Evolutionary conservation across 2,113 vertebrate genomes (phyloP).

Genomic region (Charadrius vociferus): DNA sequence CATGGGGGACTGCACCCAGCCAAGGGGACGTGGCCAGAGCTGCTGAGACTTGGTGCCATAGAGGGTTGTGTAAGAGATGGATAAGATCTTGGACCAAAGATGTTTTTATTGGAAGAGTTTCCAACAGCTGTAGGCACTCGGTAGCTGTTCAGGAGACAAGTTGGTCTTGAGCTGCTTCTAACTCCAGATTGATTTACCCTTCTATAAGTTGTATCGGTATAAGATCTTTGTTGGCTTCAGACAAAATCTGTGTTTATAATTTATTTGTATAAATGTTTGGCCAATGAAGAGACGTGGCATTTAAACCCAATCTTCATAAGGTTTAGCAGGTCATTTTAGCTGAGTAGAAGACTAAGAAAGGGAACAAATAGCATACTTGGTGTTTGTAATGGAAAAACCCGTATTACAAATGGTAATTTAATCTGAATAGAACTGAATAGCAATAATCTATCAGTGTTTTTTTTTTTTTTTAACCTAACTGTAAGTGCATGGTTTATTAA

Average conservation of each 20-base stretch:
- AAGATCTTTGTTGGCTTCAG: neutral
- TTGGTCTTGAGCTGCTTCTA: neutral
- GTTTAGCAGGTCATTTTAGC: constrained; percentile 14
- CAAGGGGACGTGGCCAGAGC: neutral
- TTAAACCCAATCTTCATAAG: constrained; percentile 9
- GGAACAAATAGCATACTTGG: neutral
- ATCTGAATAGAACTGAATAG: neutral
- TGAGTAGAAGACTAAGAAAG: constrained; percentile 7
- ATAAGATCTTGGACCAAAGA: neutral
- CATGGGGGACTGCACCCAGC: neutral
- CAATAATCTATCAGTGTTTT: neutral
- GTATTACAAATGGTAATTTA: neutral
- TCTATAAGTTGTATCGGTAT: neutral
- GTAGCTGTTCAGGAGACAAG: neutral
- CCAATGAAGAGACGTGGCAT: neutral
- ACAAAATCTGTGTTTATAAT: neutral
- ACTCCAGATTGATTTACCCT: neutral
- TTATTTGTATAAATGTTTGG: constrained; percentile 25
- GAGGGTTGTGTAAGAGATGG: no score
- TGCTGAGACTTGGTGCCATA: neutral
- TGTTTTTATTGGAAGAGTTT: neutral
- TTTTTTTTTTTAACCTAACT: neutral
- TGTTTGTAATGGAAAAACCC: neutral
- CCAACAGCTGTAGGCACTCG: neutral
- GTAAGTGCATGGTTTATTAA: neutral